Base-by-base conservation (phyloP, 1,140 invertebrate genomes). In the Liolophura sinensis region DNA sequence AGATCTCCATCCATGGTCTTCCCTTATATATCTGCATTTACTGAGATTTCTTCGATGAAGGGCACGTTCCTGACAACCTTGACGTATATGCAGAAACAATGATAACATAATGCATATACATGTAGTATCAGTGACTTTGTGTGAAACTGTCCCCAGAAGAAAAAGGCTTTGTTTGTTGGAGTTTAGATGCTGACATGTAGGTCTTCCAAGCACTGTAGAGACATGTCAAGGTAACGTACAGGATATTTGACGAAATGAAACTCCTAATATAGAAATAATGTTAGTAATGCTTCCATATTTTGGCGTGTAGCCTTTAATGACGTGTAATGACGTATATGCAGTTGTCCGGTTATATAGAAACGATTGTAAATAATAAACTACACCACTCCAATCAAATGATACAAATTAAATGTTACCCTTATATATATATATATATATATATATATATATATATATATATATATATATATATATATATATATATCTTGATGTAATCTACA, bases 391-490 rank as follows among this genome's bases (percentile, higher is more conserved):
- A 15, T 14, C 24, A 15, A 14, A 15, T 15, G 15, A 57, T 22
- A 15, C 12, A 57, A 14, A 14, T 14, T 15, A n/a, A 15, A 15
- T 14, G 56, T n/a, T n/a, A 15, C 20, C 18, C n/a, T 31, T 47
- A 40, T 40, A 40, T 40, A 40, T 60, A 11, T 60, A 60, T 60
- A 60, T 60, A 60, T 60, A 60, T 60, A 31, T 60, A 60, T 60
- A 60, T 60, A 31, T 60, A 60, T 60, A 60, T 60, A 60, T 31
- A 60, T 60, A 60, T 60, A 60, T 60, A 31, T 31, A 31, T 60
- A 60, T 40, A 60, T 60, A 60, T 31, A 60, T 60, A 60, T 31
- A 60, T 31, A 60, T 31, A 60, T 31, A 60, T 31, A 60, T 31
- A 31, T 60, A 60, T 60, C 25, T 60, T 31, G 25, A 31, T 60